Percentiles rank a stretch among this genome's conserved stretches.
These are phyloP conservation scores for Anarhynchus alexandrinus DNA, from an alignment of 2,113 vertebrate species.

Conservation along the genomic window DNA sequence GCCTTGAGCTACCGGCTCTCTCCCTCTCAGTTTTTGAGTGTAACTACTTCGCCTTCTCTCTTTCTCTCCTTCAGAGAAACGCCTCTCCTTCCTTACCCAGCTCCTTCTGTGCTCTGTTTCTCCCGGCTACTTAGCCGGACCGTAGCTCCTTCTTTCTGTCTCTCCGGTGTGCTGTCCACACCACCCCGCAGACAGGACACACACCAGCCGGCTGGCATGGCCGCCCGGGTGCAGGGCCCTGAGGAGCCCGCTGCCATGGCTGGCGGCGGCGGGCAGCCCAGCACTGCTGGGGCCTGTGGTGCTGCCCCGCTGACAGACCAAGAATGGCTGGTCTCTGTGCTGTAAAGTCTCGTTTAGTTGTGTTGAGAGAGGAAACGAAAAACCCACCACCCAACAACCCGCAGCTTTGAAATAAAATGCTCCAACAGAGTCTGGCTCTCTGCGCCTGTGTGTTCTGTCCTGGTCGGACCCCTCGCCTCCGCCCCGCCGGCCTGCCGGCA, in stretches of 20 bases:
- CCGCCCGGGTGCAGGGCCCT: not conserved
- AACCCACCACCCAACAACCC: not conserved
- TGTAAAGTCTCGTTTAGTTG: not conserved
- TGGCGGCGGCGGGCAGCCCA: rapidly evolving
- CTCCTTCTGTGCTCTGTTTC: slow-evolving; percentile 55
- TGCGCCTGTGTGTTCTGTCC: slow-evolving; percentile 66
- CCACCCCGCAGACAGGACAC: not conserved
- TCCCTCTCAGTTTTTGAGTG: slow-evolving; percentile 39
- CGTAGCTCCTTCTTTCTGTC: slow-evolving; percentile 53
- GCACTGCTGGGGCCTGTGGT: not conserved
- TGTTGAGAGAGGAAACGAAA: not conserved
- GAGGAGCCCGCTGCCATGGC: not conserved
- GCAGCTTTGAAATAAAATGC: slow-evolving; percentile 65
- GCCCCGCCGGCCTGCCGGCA: rapidly evolving
- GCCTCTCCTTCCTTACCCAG: slow-evolving; percentile 25
- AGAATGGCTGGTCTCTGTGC: not conserved
- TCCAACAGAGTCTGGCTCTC: slow-evolving; percentile 61
- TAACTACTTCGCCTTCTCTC: slow-evolving; percentile 24
- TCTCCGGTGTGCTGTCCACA: slow-evolving; percentile 79
- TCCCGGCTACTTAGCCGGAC: not conserved
- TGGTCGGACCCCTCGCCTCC: rapidly evolving
- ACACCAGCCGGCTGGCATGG: not conserved
- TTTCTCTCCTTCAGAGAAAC: slow-evolving; percentile 64
- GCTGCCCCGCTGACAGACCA: not conserved
- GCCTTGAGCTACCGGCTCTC: not conserved